Evolutionary conservation across 2,888 invertebrate genomes (phyloP), one percentile per base, ranked within the genome.

Genomic region (Acanthacorydalis orientalis): DNA sequence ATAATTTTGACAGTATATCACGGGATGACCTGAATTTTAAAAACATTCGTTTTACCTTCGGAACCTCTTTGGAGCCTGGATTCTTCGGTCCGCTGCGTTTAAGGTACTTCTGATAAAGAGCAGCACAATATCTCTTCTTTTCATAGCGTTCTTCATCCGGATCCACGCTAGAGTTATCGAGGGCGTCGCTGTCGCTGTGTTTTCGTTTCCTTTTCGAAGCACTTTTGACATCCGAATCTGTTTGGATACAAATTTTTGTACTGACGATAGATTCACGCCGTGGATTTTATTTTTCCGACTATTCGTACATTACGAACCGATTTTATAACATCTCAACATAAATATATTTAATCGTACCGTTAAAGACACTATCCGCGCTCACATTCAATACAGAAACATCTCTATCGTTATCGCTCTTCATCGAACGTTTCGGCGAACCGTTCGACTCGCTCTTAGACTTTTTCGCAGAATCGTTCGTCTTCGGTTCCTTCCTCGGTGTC

Each of bases 21-120:
- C 12, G 2, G 2, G 7, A n/a, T 37, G 23, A 14, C 32, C 10
- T 11, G 7, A 8, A 38, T 23, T 11, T 15, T 14, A 45, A 12
- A 42, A 50, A 45, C 4, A 48, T 34, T 38, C 16, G 14, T 39
- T 43, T 53, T 67, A 85, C 87, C 72, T 83, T 75, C 3, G 91
- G 92, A 48, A 89, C 74, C 61, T 82, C 78, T 61, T 91, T 92
- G 7, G 78, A 68, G 7, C 92, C 92, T 16, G 83, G 80, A 68
- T 89, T 77, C 55, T 79, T 75, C 1, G 91, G 90, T 11, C 84
- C 85, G 48, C 80, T 77, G 56, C 87, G 74, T 54, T 84, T 77
- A 51, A 87, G 70, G 61, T 81, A 92, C 54, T 78, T 78, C 52
- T 83, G 77, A 62, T 88, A 92, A 23, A 80, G 64, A 37, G 73